A percentile compares a stretch with the other conserved stretches of the same genome.
Conservation (phyloP, 2,888 invertebrate species). For the Drosophila pullipes region DNA sequence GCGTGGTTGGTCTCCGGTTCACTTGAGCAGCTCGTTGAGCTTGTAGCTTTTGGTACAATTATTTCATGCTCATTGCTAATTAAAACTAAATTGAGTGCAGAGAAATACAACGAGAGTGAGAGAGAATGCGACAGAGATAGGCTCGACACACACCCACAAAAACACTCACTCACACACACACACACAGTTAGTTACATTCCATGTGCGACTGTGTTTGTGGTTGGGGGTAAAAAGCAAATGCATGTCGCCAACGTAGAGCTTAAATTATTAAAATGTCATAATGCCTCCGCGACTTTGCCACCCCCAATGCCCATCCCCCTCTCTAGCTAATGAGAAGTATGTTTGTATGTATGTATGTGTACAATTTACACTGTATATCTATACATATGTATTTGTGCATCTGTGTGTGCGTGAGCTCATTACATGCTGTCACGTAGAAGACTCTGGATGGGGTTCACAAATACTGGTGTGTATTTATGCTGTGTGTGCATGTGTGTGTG, state of each 20-base stretch:
- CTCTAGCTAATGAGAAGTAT: not conserved
- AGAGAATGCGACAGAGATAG: not conserved
- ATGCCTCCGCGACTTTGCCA: slow-evolving; percentile 49
- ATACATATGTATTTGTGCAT: not conserved
- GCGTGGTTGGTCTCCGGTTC: slow-evolving; percentile 42
- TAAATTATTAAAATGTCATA: slow-evolving; percentile 74
- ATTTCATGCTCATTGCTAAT: slow-evolving; percentile 79
- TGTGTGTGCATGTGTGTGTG: slow-evolving; percentile 15
- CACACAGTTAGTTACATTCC: slow-evolving; percentile 11
- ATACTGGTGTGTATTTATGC: slow-evolving; percentile 10
- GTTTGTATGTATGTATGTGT: not conserved
- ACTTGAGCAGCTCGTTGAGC: slow-evolving; percentile 67
- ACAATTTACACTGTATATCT: too few relatives aligned
- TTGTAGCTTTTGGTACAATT: slow-evolving; percentile 76
- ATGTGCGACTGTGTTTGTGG: slow-evolving; percentile 32
- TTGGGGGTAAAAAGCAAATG: slow-evolving; percentile 61
- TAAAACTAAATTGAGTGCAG: slow-evolving; percentile 79
- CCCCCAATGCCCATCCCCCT: not conserved
- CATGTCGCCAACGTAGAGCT: slow-evolving; percentile 59
- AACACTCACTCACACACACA: not conserved
- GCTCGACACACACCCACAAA: not conserved
- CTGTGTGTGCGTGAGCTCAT: slow-evolving; percentile 53
- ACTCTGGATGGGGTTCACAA: slow-evolving; percentile 36
- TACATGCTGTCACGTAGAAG: slow-evolving; percentile 58
- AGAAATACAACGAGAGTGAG: slow-evolving; percentile 12